Percentiles rank a stretch among this genome's conserved stretches.
Evolutionary conservation across 1,140 invertebrate genomes (phyloP).

Genomic region (Pygmarrhopalites habei): DNA sequence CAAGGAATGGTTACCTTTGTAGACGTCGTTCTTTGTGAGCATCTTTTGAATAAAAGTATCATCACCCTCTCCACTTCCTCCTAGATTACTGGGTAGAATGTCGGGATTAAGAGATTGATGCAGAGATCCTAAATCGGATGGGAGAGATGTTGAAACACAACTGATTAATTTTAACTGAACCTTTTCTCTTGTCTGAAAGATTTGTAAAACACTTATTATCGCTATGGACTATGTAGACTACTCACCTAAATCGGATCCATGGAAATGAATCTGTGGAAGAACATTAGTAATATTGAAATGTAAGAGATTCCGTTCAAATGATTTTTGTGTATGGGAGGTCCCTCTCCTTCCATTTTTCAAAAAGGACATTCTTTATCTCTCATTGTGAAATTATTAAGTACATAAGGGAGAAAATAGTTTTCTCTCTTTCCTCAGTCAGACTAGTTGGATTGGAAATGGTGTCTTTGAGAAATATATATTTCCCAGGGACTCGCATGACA

Average conservation of each 20-base stretch:
- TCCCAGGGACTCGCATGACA: too few species aligned
- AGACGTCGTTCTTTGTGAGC: background rate
- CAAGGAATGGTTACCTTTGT: conserved; percentile 7
- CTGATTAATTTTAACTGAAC: too few species aligned
- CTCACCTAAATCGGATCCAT: conserved; percentile 28
- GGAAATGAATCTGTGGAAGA: conserved; percentile 30
- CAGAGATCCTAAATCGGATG: conserved; percentile 19
- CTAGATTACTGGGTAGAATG: conserved; percentile 14
- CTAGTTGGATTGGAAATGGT: too few species aligned
- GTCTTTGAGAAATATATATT: too few species aligned
- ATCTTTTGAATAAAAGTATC: conserved; percentile 4
- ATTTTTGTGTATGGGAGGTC: too few species aligned
- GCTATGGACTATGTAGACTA: too few species aligned
- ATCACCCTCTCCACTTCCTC: background rate
- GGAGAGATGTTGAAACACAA: too few species aligned
- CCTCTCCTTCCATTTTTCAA: background rate
- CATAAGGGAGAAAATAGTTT: background rate
- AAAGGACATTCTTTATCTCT: background rate
- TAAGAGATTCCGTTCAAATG: background rate
- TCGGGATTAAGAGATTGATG: conserved; percentile 22
- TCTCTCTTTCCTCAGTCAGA: background rate
- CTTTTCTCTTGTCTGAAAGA: too few species aligned
- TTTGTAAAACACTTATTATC: too few species aligned
- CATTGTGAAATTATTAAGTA: background rate
- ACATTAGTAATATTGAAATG: too few species aligned